Evolutionary conservation across 2,888 invertebrate genomes (phyloP), one percentile per base, ranked within the genome.

Genomic region (Cerastoderma edule): DNA sequence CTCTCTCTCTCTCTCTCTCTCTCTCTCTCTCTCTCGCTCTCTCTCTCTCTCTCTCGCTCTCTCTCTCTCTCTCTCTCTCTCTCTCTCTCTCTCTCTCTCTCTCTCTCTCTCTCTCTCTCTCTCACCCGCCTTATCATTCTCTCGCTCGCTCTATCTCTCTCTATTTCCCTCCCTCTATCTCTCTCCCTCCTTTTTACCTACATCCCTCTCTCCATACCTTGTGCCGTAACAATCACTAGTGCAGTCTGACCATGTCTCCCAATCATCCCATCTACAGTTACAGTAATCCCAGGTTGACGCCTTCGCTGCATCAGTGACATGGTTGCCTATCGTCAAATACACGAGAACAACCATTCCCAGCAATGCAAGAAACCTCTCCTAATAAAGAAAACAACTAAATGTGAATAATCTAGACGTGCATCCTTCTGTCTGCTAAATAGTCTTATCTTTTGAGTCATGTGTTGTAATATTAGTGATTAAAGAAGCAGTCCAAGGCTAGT

Each of bases 211-310:
- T 39, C 39, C 39, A 13, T 39, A 39, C 39, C 54, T n/a, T 8
- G 54, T 24, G 8, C 54, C 54, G 27, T 24, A 53, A 27, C 54
- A 53, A n/a, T n/a, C n/a, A 6, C 54, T 53, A 53, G 8, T 27
- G 27, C 54, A 53, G 54, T 53, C 54, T n/a, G 8, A 8, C 22
- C 54, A 53, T 10, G 54, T n/a, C n/a, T 8, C n/a, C 54, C 54
- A 53, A n/a, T 53, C 54, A n/a, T 27, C 54, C 54, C 54, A 53
- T n/a, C 54, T 8, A 53, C 54, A 53, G 54, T 53, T 53, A 27
- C 54, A 53, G n/a, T n/a, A 53, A 53, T n/a, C 54, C 54, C 54
- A 53, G 22, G 54, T 53, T 13, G 8, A 8, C 8, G 54, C 54
- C 22, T 13, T 8, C 8, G 22, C 54, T 8, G 10, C 54, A 10